Evolutionary conservation across 2,113 vertebrate genomes (phyloP), one percentile per base, ranked within the genome.

Genomic region (Boulengeromyrus knoepffleri): DNA sequence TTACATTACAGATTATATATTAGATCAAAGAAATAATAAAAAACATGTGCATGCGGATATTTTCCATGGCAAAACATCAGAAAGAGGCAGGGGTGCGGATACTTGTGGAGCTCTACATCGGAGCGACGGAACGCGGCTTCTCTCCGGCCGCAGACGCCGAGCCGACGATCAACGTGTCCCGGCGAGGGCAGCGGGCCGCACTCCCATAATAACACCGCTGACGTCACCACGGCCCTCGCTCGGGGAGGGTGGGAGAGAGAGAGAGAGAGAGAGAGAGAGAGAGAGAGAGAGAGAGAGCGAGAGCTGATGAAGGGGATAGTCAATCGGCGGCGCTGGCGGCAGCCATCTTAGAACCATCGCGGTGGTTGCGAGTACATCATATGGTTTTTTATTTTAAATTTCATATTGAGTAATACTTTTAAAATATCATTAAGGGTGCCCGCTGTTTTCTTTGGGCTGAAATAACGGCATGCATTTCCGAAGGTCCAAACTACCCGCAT

Each of bases 271-370:
- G 56, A 19, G 77, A n/a, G 24, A 10, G 56, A 9, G 56, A 58
- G 58, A 62, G 58, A 62, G 31, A 80, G 74, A 42, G 5, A 21
- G 39, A 85, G 42, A n/a, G 83, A 6, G 42, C 49, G 83, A 47
- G 83, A 46, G 49, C 80, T 58, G 94, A 94, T 91, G 94, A 94
- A 93, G 92, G 21, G 93, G 89, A 95, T 86, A 91, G 91, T 42
- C 58, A n/a, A 93, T 93, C 90, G n/a, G 90, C 92, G 93, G 93
- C 92, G 93, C 93, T 89, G 93, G 83, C 85, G 92, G 95, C 96
- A 95, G 96, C 96, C 96, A 97, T 97, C 94, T 97, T 97, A 96
- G 95, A 94, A 91, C 93, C 93, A 92, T 94, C 93, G 92, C 92
- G 90, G 91, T 93, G 93, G 93, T 92, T 88, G 90, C 93, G 45